A percentile compares a stretch with the other conserved stretches of the same genome.
These are phyloP conservation scores for Brienomyrus brachyistius DNA, from an alignment of 2,113 vertebrate genomes.

Conservation along the genomic window DNA sequence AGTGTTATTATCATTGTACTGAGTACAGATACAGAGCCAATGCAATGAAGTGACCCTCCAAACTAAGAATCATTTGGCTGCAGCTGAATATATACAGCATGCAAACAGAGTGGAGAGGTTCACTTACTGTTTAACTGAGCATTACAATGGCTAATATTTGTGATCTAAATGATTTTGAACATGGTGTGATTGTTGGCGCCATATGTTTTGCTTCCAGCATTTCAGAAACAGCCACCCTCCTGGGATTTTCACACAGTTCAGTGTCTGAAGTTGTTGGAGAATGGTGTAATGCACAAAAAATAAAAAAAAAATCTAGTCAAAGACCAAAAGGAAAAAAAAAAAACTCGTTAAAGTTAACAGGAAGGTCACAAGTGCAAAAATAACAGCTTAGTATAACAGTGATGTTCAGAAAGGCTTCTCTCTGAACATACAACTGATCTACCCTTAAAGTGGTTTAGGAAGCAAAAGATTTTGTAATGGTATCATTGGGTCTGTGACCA, in stretches of 20 bases:
- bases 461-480: background rate
- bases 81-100: background rate
- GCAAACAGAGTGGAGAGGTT: background rate
- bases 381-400: background rate
- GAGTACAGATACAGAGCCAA: background rate
- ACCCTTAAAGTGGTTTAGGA: background rate
- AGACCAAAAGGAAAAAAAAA: background rate
- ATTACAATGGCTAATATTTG: background rate
- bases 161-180: background rate
- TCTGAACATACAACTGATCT: background rate
- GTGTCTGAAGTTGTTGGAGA: background rate
- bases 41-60: background rate
- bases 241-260: background rate
- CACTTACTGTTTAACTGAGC: background rate
- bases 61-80: background rate
- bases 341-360: background rate
- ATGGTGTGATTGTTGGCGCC: background rate
- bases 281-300: background rate
- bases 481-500: background rate
- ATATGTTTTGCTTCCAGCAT: background rate
- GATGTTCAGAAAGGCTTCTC: background rate
- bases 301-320: background rate
- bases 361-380: background rate
- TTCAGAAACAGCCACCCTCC: background rate
- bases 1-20: background rate